phyloP scores from a whole-genome alignment of 2,888 invertebrate species.

The Melanchra persicariae region DNA sequence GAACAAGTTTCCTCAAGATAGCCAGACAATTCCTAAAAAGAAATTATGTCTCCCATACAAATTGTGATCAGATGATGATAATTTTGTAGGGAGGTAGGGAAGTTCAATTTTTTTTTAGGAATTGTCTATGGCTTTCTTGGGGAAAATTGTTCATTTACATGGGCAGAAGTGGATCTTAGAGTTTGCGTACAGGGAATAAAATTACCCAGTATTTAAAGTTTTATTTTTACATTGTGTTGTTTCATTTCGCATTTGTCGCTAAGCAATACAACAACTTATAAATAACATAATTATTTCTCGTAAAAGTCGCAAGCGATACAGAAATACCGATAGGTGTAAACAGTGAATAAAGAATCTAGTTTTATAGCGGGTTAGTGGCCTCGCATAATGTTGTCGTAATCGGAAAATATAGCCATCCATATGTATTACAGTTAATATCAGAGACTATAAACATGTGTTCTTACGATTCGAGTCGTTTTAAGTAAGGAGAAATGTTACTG shows the following conservation, averaged over 20 bases:
- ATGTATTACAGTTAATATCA: neutral
- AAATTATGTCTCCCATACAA: too few relatives aligned
- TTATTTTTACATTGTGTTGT: neutral
- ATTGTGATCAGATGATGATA: too few relatives aligned
- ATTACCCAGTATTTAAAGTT: too few relatives aligned
- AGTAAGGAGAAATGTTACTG: neutral
- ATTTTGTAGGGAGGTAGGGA: too few relatives aligned
- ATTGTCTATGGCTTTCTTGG: too few relatives aligned
- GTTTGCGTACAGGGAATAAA: too few relatives aligned
- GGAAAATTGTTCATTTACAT: too few relatives aligned
- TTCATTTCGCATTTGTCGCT: neutral
- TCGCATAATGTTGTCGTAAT: slow-evolving; percentile 24
- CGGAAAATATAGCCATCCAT: slow-evolving; percentile 1
- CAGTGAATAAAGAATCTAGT: slow-evolving; percentile 28
- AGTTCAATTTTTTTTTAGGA: too few relatives aligned
- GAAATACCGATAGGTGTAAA: slow-evolving; percentile 26
- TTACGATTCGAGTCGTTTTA: neutral
- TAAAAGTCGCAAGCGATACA: slow-evolving; percentile 4
- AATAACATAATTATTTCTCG: neutral
- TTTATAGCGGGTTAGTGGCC: slow-evolving; percentile 37
- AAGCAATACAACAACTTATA: neutral
- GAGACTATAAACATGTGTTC: slow-evolving; percentile 20
- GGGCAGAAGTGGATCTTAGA: too few relatives aligned
- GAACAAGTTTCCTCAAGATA: too few relatives aligned
- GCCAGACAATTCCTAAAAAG: too few relatives aligned